Base-by-base conservation (phyloP, 1,140 invertebrate species). In the Atta colombica region DNA sequence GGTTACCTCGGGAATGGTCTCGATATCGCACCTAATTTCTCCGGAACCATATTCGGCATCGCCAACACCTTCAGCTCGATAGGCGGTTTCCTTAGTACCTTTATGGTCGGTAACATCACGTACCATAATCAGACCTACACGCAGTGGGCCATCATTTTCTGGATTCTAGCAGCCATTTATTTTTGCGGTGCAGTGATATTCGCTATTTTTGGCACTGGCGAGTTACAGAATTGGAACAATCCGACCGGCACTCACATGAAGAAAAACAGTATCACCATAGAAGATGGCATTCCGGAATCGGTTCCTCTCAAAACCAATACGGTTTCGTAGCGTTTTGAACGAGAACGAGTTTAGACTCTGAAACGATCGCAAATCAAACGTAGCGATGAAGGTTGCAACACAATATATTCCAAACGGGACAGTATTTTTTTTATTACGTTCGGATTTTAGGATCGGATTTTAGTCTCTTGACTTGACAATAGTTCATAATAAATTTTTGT, bases 21-120 rank as follows among this genome's bases (percentile, higher is more conserved):
- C 60, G 98, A 99, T 92, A 98, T 99, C 91, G 98, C 98, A 3
- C 98, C 98, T 6, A 98, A 98, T 91, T 99, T 98, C 94, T 98
- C 98, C 72, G 98, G 98, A 92, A 98, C 98, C 2, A 97, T 99
- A 78, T 99, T 99, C 95, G 98, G 98, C 12, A 96, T 99, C 92
- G 98, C 98, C 7, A 99, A 99, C 93, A 99, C 98, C 0, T 94
- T 99, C 74, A 98, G 98, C 0, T 99, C 98, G 0, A 95, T 98
- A 65, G 98, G 98, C 25, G 98, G 98, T 28, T 99, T 97, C 93
- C 91, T 99, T 0, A 98, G 98, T 51, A 97, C 98, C 0, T 96
- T 96, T 90, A 97, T 99, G 95, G 98, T 98, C n/a, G 98, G 98
- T 28, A 95, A 96, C 35, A 95, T 99, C 16, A 99, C 98, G 1